phyloP scores from a whole-genome alignment of 1,140 invertebrate genomes.

The Monomorium pharaonis region DNA sequence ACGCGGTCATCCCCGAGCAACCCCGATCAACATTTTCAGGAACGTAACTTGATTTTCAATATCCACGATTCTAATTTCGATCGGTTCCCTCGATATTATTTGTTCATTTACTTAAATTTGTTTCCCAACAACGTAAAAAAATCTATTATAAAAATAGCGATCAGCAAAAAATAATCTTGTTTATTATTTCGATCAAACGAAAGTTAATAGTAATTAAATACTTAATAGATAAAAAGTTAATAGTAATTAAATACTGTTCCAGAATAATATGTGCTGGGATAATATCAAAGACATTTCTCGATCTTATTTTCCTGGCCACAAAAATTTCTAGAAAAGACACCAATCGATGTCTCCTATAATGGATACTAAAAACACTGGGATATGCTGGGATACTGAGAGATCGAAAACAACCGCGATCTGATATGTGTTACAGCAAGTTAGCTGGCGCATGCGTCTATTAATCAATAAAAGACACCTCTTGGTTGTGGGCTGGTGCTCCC shows the following conservation, averaged over 20 bases:
- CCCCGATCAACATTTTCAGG: slow-evolving; percentile 44
- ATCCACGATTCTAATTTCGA: not conserved
- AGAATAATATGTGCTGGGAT: no score
- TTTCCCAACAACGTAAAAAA: not conserved
- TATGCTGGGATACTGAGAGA: slow-evolving; percentile 22
- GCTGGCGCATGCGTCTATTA: slow-evolving; percentile 75
- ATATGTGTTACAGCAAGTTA: not conserved
- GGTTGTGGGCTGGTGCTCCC: not conserved
- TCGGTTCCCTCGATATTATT: not conserved
- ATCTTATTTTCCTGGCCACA: not conserved
- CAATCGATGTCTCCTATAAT: not conserved
- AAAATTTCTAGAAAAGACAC: not conserved
- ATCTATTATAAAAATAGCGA: not conserved
- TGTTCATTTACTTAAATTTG: not conserved
- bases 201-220: not conserved
- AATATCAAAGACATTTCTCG: not conserved
- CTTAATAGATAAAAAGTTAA: no score
- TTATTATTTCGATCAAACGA: not conserved
- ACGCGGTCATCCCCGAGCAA: slow-evolving; percentile 40
- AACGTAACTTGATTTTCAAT: slow-evolving; percentile 4
- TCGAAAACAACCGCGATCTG: slow-evolving; percentile 41
- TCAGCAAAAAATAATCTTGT: not conserved
- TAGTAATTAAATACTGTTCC: no score
- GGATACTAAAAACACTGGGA: not conserved
- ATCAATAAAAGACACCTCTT: slow-evolving; percentile 73